Percentiles rank a stretch among this genome's conserved stretches.
These are phyloP conservation scores for Watsonalla binaria DNA, from an alignment of 2,888 invertebrate genomes.

Conservation along the genomic window DNA sequence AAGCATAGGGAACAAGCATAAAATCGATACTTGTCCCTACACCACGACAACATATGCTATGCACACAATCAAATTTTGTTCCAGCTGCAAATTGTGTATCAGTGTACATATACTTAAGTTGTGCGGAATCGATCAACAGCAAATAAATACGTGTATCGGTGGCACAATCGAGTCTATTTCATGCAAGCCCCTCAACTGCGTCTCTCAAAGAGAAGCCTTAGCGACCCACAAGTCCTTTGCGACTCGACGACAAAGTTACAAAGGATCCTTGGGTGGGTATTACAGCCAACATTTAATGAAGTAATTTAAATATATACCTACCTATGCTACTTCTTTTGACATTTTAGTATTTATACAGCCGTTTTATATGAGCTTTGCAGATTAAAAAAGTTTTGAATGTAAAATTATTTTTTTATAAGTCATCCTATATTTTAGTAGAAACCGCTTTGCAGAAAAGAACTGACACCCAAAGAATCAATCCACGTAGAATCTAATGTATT, in stretches of 20 bases:
- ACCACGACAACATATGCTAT: no score
- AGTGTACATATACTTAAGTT: conserved; percentile 7
- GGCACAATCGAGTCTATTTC: conserved; percentile 56
- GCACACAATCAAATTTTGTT: neutral
- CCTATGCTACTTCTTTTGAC: neutral
- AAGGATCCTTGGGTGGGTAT: conserved; percentile 36
- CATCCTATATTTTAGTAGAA: no score
- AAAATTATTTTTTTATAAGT: no score
- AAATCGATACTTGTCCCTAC: no score
- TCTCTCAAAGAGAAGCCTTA: conserved; percentile 64
- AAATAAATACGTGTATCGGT: conserved; percentile 69
- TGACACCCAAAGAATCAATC: no score
- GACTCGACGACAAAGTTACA: conserved; percentile 43
- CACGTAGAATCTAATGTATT: no score
- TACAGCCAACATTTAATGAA: conserved; percentile 22
- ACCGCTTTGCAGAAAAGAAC: no score
- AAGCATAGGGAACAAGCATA: no score
- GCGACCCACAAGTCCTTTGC: conserved; percentile 42
- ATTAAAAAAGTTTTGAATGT: no score
- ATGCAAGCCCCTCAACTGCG: conserved; percentile 56
- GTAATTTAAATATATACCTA: conserved; percentile 24
- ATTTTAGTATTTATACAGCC: no score
- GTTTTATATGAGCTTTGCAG: no score
- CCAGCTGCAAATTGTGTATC: neutral
- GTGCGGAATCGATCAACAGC: conserved; percentile 56